Evolutionary conservation across 2,797 vertebrate genomes (phyloP).

Genomic region (Acanthis flammea): DNA sequence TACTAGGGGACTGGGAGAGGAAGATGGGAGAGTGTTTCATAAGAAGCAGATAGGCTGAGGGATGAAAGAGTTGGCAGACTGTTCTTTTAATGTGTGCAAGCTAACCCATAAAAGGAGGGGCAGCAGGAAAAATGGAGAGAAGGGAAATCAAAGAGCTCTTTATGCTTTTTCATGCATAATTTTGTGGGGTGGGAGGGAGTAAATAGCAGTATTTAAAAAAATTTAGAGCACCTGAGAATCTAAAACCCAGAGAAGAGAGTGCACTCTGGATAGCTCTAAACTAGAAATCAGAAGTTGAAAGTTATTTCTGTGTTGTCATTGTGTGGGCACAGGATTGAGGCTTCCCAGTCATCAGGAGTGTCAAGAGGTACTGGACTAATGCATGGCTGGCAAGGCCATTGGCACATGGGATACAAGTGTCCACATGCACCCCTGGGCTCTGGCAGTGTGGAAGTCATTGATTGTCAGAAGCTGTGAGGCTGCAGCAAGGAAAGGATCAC

Average conservation of each 20-base stretch:
- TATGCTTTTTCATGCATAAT: not conserved
- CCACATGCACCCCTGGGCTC: not conserved
- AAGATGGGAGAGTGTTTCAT: not conserved
- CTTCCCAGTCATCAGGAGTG: not conserved
- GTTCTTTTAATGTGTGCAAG: not conserved
- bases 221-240: not conserved
- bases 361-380: not conserved
- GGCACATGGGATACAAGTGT: not conserved
- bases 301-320: not conserved
- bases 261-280: not conserved
- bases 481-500: conserved; percentile 12
- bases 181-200: not conserved
- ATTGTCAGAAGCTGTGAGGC: not conserved
- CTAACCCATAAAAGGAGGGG: not conserved
- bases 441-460: not conserved
- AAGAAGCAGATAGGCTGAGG: not conserved
- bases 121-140: not conserved
- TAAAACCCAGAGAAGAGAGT: not conserved
- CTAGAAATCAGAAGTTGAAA: not conserved
- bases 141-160: not conserved
- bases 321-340: not conserved
- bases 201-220: not conserved
- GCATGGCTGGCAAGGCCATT: not conserved
- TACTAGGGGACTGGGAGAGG: not conserved
- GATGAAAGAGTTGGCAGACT: not conserved